Evolutionary conservation across 2,113 vertebrate genomes (phyloP), one percentile per base, ranked within the genome.

Genomic region (Oryzias javanicus): DNA sequence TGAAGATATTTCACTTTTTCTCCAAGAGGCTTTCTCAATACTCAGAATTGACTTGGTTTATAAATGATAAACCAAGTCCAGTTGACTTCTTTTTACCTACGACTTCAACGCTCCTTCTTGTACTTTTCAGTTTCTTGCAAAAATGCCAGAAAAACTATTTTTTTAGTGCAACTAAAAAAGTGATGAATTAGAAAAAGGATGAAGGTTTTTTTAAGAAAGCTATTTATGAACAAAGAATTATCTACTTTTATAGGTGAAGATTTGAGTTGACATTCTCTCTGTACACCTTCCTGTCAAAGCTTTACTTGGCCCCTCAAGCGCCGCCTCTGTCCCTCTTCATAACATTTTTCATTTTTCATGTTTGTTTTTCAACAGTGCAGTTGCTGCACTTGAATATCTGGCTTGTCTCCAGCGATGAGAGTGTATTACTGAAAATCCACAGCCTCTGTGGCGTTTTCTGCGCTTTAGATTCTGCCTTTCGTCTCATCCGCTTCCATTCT

Each of bases 261-360:
- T 89, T 81, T 73, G 69, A 66, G 71, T 79, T 91, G 85, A 86
- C 82, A 88, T 88, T 86, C 81, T 84, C 82, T 76, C 74, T 16
- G 74, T 66, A 71, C 74, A 85, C 73, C 76, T 88, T 83, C 70
- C 79, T 82, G 83, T 90, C 82, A 87, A 83, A 78, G 24, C 42
- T 14, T 60, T 12, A 60, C 64, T 22, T 48, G 67, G 60, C 67
- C 75, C 77, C 54, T 68, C 60, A 62, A 81, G 72, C 61, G 16
- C 55, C 5, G 42, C 60, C 65, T 73, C 66, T 76, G 70, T 69
- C 66, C 76, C 60, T 73, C 49, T 51, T 19, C 47, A 19, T 67
- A 62, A 52, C 67, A 50, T 74, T 80, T 76, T 47, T 47, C 46
- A 47, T 47, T 47, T 47, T 47, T 47, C 45, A 47, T 47, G n/a